These are phyloP conservation scores for Nomada lathburiana DNA, from an alignment of 2,888 invertebrate genomes.

Conservation along the genomic window DNA sequence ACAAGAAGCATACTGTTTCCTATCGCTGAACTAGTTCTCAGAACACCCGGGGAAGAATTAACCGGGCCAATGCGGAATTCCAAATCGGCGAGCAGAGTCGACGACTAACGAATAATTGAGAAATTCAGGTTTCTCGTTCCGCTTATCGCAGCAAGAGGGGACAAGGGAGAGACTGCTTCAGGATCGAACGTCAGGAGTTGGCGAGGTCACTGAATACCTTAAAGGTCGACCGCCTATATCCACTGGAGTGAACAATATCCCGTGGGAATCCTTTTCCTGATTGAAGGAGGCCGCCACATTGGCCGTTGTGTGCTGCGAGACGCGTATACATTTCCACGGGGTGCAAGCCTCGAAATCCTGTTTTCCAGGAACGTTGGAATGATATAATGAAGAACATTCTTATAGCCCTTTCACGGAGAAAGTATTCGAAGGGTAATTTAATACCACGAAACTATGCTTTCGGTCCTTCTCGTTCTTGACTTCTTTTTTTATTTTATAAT, in stretches of 20 bases:
- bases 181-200: conserved; percentile 57
- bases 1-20: too few species aligned
- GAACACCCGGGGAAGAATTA: neutral
- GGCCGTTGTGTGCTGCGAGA: conserved; percentile 22
- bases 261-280: conserved; percentile 67
- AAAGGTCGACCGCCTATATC: conserved; percentile 62
- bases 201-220: conserved; percentile 61
- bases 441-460: conserved; percentile 8
- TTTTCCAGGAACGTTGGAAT: conserved; percentile 27
- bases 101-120: conserved; percentile 46
- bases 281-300: conserved; percentile 52
- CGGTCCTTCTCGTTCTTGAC: neutral
- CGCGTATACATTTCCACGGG: conserved; percentile 18
- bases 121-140: conserved; percentile 42
- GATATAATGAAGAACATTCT: conserved; percentile 15
- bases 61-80: conserved; percentile 1
- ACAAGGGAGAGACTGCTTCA: conserved; percentile 7
- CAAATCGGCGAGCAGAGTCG: neutral
- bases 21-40: neutral
- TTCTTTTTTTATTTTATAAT: neutral
- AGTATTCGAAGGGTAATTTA: conserved; percentile 23
- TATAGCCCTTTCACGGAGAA: neutral
- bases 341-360: conserved; percentile 32
- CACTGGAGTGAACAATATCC: conserved; percentile 66
- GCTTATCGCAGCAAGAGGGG: conserved; percentile 12